Evolutionary conservation across 2,888 invertebrate genomes (phyloP), one percentile per base, ranked within the genome.

Genomic region (Dugesia japonica): DNA sequence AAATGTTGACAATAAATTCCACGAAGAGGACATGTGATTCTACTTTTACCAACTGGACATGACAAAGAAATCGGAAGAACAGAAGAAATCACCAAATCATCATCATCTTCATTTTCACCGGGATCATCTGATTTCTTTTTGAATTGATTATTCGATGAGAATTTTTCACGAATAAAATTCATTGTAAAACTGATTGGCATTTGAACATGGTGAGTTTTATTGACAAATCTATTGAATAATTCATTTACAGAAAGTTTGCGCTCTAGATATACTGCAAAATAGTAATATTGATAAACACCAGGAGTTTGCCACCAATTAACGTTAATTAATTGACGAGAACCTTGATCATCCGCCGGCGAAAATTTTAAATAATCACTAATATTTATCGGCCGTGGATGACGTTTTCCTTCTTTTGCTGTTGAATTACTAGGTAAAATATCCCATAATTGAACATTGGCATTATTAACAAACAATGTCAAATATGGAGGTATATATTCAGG

Each of bases 1-100:
- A 77, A 26, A 33, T 77, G 77, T 1, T 28, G 78, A 33, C 77
- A 77, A 4, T 28, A 33, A 4, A 26, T 7, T 17, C 71, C 42
- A 17, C 77, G 27, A 15, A 77, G 71, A 31, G 77, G 77, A 1
- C 78, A 28, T 26, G 17, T 33, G 33, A 77, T 77, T 23, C 77
- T 42, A 4, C 75, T 71, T 23, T 78, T 72, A 26, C 71, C 76
- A 17, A 77, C 26, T 0, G 77, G 77, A 38, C 77, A 77, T 23
- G 31, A 26, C 20, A 77, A 33, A 28, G 78, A 78, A 17, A 76
- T 71, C 4, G 28, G 71, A 4, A 76, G 76, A 26, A 31, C 28
- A 1, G 71, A 71, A n/a, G 71, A 72, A 26, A 76, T 76, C 72
- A 72, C 26, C 17, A 76, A 71, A 38, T 73, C 72, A 31, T 71